phyloP scores from a whole-genome alignment of 2,888 invertebrate species.

The Leptinotarsa tumamoca region DNA sequence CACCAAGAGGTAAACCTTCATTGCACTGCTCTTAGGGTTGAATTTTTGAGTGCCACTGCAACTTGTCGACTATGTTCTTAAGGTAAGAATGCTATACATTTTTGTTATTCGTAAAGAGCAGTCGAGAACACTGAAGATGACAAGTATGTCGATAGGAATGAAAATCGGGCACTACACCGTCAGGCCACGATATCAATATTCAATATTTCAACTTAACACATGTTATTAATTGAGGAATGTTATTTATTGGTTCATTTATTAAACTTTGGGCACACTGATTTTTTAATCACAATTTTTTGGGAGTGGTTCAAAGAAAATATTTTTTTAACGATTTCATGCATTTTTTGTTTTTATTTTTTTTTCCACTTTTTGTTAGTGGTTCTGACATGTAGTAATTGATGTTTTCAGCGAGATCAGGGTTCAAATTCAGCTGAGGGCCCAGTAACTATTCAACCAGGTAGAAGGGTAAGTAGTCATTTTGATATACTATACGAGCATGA shows the following conservation, averaged over 20 bases:
- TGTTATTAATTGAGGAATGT: no score
- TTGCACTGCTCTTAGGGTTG: not conserved
- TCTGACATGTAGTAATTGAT: slow-evolving; percentile 62
- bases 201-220: not conserved
- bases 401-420: slow-evolving; percentile 63
- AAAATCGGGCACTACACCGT: not conserved
- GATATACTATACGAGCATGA: slow-evolving; percentile 4
- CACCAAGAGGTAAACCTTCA: not conserved
- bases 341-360: slow-evolving; percentile 42
- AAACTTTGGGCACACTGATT: not conserved
- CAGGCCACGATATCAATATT: slow-evolving; percentile 8
- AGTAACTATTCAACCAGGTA: slow-evolving; percentile 57
- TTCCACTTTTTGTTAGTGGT: slow-evolving; percentile 50
- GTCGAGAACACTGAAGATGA: not conserved
- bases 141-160: not conserved
- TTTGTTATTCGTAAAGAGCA: no score
- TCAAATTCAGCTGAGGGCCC: slow-evolving; percentile 54
- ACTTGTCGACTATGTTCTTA: not conserved
- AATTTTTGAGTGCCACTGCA: not conserved
- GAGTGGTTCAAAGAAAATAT: not conserved
- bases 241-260: no score
- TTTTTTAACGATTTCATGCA: not conserved
- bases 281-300: not conserved
- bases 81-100: slow-evolving; percentile 1
- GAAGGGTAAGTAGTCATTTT: slow-evolving; percentile 59